Evolutionary conservation across 1,140 invertebrate genomes (phyloP).

Genomic region (Temnothorax nylanderi): DNA sequence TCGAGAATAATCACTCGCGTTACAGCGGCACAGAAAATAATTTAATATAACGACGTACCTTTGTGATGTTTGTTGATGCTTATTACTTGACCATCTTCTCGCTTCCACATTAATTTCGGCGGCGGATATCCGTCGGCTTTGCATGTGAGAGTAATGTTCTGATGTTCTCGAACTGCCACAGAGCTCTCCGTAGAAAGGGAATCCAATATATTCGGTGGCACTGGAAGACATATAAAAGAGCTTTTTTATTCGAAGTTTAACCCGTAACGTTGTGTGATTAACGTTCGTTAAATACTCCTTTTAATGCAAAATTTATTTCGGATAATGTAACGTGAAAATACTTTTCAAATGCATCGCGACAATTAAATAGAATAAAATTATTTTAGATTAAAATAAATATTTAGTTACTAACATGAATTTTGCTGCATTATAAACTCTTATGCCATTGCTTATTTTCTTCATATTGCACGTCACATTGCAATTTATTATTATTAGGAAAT

Average conservation of each 20-base stretch:
- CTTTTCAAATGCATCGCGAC: neutral
- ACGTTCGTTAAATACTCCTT: neutral
- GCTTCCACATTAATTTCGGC: conserved; percentile 95
- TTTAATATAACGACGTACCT: conserved; percentile 86
- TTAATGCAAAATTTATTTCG: neutral
- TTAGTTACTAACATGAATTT: neutral
- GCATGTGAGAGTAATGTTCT: conserved; percentile 95
- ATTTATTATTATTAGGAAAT: neutral
- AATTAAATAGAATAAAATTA: neutral
- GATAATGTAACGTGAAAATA: neutral
- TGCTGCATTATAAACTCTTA: neutral
- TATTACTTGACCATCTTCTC: conserved; percentile 95
- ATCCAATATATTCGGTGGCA: conserved; percentile 96
- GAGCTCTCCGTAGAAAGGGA: conserved; percentile 94
- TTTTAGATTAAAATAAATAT: neutral
- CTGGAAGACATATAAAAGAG: conserved; percentile 85
- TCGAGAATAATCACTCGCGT: neutral
- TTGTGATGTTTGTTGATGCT: conserved; percentile 92
- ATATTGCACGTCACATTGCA: neutral
- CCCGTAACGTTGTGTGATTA: neutral
- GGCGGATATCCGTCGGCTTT: conserved; percentile 95
- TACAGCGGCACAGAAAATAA: neutral
- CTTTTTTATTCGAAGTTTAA: neutral
- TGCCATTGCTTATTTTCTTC: neutral
- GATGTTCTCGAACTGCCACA: conserved; percentile 95